Base-by-base conservation (phyloP, 2,797 vertebrate species). In the Poeciliopsis infans region DNA sequence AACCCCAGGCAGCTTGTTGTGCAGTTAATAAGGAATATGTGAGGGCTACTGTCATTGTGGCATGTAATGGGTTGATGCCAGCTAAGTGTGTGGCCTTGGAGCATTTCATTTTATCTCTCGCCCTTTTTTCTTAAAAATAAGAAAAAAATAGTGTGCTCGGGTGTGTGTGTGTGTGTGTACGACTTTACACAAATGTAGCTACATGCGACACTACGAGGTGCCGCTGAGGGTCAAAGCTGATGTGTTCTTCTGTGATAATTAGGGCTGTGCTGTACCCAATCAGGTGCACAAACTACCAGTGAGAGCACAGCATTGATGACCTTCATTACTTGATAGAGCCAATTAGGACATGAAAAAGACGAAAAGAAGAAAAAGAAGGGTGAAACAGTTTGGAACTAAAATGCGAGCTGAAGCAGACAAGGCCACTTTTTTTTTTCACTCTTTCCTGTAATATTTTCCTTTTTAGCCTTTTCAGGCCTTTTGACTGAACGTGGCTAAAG, bases 291-390 rank as follows among this genome's bases (percentile, higher is more conserved):
- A 79, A 69, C 88, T 51, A 80, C 79, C 64, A 78, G 87, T 84
- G 87, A 88, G 85, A 88, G 83, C 84, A 66, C 86, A 51, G 76
- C 87, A 83, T 75, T 84, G 81, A 87, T 93, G 92, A 95, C 94
- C 92, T 95, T 95, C 91, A 91, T 95, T 93, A 91, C 80, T 86
- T 85, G 83, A 93, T 88, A 84, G 94, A 90, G 85, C 85, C 93
- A 94, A 91, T 95, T 95, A 92, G 83, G 75, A 81, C 69, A 80
- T 82, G 79, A 86, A 89, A 85, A 84, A 61, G 70, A 79, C 68
- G 59, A 78, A 77, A 68, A 41, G 64, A 83, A 36, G 61, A 55
- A 59, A 72, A 77, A 78, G 64, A 83, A 53, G 43, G 25, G 53
- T 16, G 25, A 75, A 82, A 79, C 64, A 76, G 83, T 81, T 83